These are phyloP conservation scores for Electrona antarctica DNA, from an alignment of 2,113 vertebrate genomes.

Conservation along the genomic window DNA sequence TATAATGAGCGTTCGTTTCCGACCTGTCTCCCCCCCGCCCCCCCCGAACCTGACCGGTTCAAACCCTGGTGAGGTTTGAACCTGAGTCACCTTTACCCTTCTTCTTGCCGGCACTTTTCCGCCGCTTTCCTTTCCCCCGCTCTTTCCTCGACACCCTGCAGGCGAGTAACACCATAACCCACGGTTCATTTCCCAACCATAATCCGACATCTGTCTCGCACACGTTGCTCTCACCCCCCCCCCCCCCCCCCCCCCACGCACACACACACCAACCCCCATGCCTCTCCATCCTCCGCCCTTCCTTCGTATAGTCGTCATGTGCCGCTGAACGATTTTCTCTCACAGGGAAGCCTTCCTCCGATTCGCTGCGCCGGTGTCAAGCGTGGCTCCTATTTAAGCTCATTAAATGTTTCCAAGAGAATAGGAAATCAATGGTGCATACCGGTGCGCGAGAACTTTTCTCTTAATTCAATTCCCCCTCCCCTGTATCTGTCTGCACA, in stretches of 20 bases:
- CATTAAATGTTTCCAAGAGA: conserved; percentile 84
- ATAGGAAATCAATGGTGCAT: conserved; percentile 83
- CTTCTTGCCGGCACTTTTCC: neutral
- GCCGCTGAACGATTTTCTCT: conserved; percentile 76
- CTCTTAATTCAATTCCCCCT: conserved; percentile 76
- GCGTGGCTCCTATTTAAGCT: conserved; percentile 80
- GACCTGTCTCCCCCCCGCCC: no score
- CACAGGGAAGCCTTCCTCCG: conserved; percentile 63
- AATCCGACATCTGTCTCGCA: conserved; percentile 69
- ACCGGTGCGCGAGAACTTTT: conserved; percentile 76
- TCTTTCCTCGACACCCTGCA: conserved; percentile 21
- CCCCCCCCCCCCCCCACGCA: neutral
- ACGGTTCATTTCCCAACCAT: conserved; percentile 62
- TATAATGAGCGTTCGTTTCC: conserved; percentile 36
- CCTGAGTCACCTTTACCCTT: conserved; percentile 39
- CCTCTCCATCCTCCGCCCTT: conserved; percentile 30
- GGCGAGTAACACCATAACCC: conserved; percentile 39
- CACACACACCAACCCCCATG: neutral
- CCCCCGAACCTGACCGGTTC: neutral
- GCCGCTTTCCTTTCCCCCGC: conserved; percentile 4
- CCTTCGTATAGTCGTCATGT: conserved; percentile 59
- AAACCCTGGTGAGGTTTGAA: conserved; percentile 24
- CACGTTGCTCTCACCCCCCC: conserved; percentile 16
- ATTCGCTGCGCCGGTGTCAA: conserved; percentile 73
- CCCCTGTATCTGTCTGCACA: conserved; percentile 68